Conservation (phyloP, 2,888 invertebrate species). For the Sphecodes monilicornis region DNA sequence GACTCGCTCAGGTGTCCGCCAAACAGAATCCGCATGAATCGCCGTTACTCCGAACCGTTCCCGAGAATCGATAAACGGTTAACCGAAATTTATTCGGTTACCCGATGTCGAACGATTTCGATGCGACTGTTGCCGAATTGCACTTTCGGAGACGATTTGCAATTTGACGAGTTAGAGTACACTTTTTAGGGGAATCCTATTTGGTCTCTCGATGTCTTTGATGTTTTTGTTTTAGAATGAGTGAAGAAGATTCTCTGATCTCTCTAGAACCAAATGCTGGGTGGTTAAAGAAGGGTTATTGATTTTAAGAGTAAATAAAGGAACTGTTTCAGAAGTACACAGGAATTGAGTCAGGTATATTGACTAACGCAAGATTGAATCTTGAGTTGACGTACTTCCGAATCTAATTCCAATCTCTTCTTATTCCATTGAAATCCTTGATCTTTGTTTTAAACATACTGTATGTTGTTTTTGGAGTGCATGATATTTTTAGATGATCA, state of each 20-base stretch:
- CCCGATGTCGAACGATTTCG: conserved; percentile 12
- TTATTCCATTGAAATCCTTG: no score
- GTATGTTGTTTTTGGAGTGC: no score
- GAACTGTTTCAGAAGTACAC: no score
- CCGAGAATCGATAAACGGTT: conserved; percentile 56
- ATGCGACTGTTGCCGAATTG: neutral
- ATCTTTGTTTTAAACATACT: no score
- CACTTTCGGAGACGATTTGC: neutral
- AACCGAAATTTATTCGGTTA: conserved; percentile 49
- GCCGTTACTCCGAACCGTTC: conserved; percentile 20
- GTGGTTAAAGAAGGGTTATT: no score
- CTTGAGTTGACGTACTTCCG: no score
- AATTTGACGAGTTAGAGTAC: no score
- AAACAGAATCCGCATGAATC: conserved; percentile 35
- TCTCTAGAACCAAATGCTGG: neutral
- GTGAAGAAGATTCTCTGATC: neutral
- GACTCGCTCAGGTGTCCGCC: conserved; percentile 48
- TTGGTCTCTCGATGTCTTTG: neutral
- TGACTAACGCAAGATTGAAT: no score
- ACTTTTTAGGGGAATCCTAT: neutral
- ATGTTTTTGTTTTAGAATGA: neutral
- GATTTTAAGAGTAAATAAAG: no score
- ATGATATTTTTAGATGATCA: no score
- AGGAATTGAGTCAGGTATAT: no score
- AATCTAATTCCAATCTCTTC: no score